Base-by-base conservation (phyloP, 2,113 vertebrate genomes). In the Dromas ardeola region DNA sequence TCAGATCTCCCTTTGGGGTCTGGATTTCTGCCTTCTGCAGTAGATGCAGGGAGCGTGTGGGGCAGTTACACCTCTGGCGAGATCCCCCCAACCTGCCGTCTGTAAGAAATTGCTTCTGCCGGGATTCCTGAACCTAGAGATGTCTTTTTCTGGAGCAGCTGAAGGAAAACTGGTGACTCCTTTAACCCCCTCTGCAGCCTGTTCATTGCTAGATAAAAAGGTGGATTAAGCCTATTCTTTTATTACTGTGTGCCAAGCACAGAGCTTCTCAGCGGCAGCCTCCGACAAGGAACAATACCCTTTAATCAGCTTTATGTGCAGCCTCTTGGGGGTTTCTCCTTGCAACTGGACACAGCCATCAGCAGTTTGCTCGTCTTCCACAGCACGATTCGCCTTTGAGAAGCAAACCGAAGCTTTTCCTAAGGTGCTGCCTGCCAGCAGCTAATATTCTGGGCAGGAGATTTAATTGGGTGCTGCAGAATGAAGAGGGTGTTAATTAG, bases 201-300 rank as follows among this genome's bases (percentile, higher is more conserved):
- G 4, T 21, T 21, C 26, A 8, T 21, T 32, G 15, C 25, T 1
- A 17, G 45, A n/a, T 42, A 26, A 23, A 49, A 15, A 20, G 58
- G 13, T 2, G 10, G 9, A 40, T 32, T 42, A 22, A 66, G 32
- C 30, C 7, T 12, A 2, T 2, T 6, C 8, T 21, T 10, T 30
- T 12, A 21, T 13, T 9, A 4, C 15, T 1, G 19, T 2, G 34
- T 27, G 42, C 34, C 34, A 4, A 21, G 49, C 0, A 15, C 29
- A 4, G 22, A 9, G 59, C 29, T 29, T 4, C 52, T 3, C 61
- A 10, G 61, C n/a, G 14, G 52, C 83, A n/a, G 43, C 63, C 52
- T 4, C 30, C 4, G 62, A 2, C 29, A 42, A 13, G 3, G 5
- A 34, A 3, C 29, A 3, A 2, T 2, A 14, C 23, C 18, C 4